Base-by-base conservation (phyloP, 2,888 invertebrate genomes). In the Cerastis leucographa region DNA sequence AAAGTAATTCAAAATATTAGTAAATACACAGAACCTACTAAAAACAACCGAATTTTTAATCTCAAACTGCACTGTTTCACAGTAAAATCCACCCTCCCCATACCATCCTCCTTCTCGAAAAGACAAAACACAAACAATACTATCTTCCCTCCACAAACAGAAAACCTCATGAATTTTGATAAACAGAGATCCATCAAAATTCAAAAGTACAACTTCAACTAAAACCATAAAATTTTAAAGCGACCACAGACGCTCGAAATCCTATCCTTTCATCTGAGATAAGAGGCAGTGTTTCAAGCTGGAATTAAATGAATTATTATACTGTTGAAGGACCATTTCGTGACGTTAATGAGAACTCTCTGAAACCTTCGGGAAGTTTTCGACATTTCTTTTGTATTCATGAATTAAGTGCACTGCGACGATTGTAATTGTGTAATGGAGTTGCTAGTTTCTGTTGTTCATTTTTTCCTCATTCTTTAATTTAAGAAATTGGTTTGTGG, bases 241-340 rank as follows among this genome's bases (percentile, higher is more conserved):
- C 75, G 42, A 51, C 64, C 67, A 54, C 79, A 80, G 80, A 59
- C 74, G 70, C 71, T 69, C 71, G 65, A 76, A 83, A 81, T 78
- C 76, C 70, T 67, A 85, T 80, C 73, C 78, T 64, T 74, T 66
- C 74, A 68, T 76, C 49, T 61, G 54, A 84, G 83, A 87, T 84
- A 87, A 88, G 80, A 81, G 75, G 62, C 77, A 75, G 75, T 71
- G 73, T 85, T 81, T 62, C 80, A 76, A 84, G 81, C 78, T 70
- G 70, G 74, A 72, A 77, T 87, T 85, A 84, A 88, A 87, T 79
- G 87, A 87, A 84, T 88, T 88, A 84, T 74, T 88, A 84, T 68
- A 74, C 81, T 74, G 74, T 71, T 81, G 80, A 76, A 85, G 82
- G 68, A 80, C 78, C 84, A 86, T 88, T 88, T 84, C 71, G 81